A percentile compares a stretch with the other conserved stretches of the same genome.
Conservation (phyloP, 2,113 vertebrate species). For the Megaceryle torquata region DNA sequence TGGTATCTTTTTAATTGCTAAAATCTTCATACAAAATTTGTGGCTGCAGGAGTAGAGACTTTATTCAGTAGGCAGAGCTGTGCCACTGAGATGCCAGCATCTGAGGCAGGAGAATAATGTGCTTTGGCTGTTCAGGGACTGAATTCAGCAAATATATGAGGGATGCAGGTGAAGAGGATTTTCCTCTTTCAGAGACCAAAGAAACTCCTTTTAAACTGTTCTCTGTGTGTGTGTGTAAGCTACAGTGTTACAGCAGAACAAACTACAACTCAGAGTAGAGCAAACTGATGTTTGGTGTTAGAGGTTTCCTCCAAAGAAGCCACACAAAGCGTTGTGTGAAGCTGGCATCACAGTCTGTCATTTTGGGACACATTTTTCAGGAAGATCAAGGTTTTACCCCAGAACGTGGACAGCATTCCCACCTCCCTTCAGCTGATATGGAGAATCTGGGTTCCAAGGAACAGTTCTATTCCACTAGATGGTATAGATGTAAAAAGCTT, state of each 20-base stretch:
- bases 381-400: not conserved
- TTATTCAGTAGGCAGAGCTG: not conserved
- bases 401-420: not conserved
- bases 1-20: not conserved
- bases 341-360: not conserved
- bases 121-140: not conserved
- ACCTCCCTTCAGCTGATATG: not conserved
- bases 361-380: not conserved
- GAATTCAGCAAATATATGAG: not conserved
- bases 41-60: not conserved
- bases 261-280: not conserved
- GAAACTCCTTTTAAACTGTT: not conserved
- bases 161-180: not conserved
- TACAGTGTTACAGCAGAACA: not conserved
- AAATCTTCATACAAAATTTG: rapidly evolving
- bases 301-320: not conserved
- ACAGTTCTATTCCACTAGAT: not conserved
- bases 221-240: not conserved
- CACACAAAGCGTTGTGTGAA: not conserved
- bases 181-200: not conserved
- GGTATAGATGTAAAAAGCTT: not conserved
- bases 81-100: not conserved
- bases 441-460: not conserved
- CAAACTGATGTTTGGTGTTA: not conserved
- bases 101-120: not conserved